A percentile compares a stretch with the other conserved stretches of the same genome.
phyloP scores from a whole-genome alignment of 2,113 vertebrate genomes.

The Apus apus region DNA sequence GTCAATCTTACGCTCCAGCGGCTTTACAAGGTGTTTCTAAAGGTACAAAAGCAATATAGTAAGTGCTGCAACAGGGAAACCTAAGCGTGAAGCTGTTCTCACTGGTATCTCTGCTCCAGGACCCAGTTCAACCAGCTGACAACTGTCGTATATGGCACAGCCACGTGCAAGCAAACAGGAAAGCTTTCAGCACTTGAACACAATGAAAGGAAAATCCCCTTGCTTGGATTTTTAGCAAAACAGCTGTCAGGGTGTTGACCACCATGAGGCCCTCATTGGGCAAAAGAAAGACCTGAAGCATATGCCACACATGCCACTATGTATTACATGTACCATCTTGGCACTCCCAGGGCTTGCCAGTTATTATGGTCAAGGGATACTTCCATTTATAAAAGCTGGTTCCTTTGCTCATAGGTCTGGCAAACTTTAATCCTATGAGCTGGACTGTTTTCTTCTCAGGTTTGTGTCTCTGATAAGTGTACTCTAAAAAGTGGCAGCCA shows the following conservation, averaged over 20 bases:
- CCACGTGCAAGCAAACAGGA: neutral
- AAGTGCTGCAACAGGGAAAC: neutral
- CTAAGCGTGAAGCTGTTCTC: neutral
- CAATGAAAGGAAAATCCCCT: neutral
- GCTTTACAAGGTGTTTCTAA: neutral
- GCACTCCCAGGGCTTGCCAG: neutral
- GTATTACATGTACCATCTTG: neutral
- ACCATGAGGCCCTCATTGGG: neutral
- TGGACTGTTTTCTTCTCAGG: neutral
- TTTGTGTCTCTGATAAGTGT: neutral
- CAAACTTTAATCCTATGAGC: neutral
- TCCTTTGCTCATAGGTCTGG: neutral
- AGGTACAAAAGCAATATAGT: neutral
- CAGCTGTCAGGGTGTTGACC: neutral
- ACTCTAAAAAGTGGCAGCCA: neutral
- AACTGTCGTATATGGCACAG: accelerated
- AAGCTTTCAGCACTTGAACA: neutral
- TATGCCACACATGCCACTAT: accelerated
- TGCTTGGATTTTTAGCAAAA: neutral
- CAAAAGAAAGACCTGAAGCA: neutral
- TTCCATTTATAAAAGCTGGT: neutral
- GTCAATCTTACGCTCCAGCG: neutral
- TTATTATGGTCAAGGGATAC: neutral
- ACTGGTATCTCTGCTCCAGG: neutral
- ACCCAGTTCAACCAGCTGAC: neutral